Base-by-base conservation (phyloP, 2,888 invertebrate species). In the Fragum whitleyi region DNA sequence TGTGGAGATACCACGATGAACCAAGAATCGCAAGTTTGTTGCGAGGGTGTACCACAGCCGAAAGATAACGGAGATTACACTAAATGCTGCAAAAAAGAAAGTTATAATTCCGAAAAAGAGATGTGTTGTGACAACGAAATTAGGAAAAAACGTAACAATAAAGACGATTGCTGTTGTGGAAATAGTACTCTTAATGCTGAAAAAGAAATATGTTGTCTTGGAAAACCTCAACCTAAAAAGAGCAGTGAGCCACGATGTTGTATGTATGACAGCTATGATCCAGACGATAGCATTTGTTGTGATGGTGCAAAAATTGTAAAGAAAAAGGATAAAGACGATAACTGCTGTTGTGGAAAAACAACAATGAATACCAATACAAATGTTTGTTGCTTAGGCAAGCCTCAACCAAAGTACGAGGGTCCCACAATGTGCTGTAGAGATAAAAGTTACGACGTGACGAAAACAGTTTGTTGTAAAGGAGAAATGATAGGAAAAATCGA, bases 311-410 rank as follows among this genome's bases (percentile, higher is more conserved):
- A n/a, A 2, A 36, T 83, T 14, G 71, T 83, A 14, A 59, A 73
- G 28, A 83, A 79, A 62, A 29, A 26, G 19, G 67, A 74, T 21
- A 51, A 72, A 26, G 68, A 76, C 51, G 83, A 83, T 32, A 83
- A 83, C 61, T 83, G 83, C 19, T 79, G 83, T 23, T 83, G 83
- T 57, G 83, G 83, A 5, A 79, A 71, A 21, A 61, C 55, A 9
- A 77, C 83, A 7, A 77, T 83, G 65, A 83, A 83, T 65, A 79
- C 79, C 51, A 83, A 77, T 19, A 79, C 57, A 2, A 62, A 83
- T 29, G 32, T 83, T 19, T 83, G 83, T 59, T 83, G 83, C 67
- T 28, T 77, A n/a, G 83, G 77, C 16, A 77, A 70, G 42, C 74
- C 79, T 11, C 79, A 77, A 61, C 62, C 53, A 2, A 36, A 59